Conservation (phyloP, 2,797 vertebrate genomes). For the Siniperca undulata region DNA sequence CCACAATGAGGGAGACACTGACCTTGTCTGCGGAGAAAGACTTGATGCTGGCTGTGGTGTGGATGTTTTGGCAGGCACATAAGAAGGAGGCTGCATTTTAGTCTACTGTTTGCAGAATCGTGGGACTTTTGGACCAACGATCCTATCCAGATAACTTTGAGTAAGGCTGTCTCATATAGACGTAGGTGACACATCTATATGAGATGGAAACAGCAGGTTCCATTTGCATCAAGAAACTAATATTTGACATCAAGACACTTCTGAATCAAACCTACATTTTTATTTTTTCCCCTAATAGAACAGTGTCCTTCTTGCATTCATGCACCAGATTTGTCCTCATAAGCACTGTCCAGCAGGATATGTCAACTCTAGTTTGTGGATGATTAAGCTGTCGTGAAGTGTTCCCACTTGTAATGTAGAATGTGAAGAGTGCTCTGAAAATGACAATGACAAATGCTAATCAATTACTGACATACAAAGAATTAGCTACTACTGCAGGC, state of each 20-base stretch:
- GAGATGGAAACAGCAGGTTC: neutral
- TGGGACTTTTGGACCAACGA: constrained; percentile 34
- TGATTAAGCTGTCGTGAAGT: neutral
- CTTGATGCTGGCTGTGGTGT: constrained; percentile 53
- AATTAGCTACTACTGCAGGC: neutral
- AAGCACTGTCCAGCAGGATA: neutral
- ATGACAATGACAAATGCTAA: neutral
- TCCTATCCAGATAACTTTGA: constrained; percentile 36
- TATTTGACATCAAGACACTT: neutral
- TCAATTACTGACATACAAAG: neutral
- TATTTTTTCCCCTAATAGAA: neutral
- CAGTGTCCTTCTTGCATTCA: neutral
- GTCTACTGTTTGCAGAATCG: constrained; percentile 40
- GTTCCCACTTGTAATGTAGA: neutral
- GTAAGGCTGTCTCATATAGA: neutral
- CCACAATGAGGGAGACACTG: constrained; percentile 48
- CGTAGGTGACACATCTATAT: neutral
- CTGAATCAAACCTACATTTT: neutral
- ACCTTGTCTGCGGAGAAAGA: constrained; percentile 57
- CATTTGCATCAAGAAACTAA: neutral
- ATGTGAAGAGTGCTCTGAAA: constrained; percentile 4
- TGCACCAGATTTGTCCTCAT: neutral
- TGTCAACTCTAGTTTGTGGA: neutral
- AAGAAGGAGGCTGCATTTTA: constrained; percentile 39
- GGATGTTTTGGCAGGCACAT: constrained; percentile 56